Conservation (phyloP, 2,113 vertebrate genomes). For the Turnix velox region DNA sequence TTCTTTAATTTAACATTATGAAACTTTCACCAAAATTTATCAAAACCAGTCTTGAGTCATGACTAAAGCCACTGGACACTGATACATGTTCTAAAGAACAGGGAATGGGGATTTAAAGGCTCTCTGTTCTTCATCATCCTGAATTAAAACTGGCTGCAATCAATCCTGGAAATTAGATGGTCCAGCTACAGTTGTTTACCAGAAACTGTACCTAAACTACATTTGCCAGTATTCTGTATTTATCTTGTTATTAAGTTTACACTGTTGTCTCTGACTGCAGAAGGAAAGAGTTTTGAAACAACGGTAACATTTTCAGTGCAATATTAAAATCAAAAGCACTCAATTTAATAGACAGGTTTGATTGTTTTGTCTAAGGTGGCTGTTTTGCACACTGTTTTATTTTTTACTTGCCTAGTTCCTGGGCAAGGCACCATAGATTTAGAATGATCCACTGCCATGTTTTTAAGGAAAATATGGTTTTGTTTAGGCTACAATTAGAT, state of each 20-base stretch:
- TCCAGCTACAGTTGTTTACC: not conserved
- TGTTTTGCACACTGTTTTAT: not conserved
- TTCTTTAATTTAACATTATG: not conserved
- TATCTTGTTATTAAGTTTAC: not conserved
- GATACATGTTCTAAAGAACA: not conserved
- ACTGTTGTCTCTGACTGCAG: not conserved
- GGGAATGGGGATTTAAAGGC: not conserved
- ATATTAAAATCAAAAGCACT: not conserved
- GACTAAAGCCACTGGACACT: not conserved
- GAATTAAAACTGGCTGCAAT: not conserved
- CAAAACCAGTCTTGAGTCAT: not conserved
- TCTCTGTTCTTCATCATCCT: not conserved
- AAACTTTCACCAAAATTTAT: slow-evolving; percentile 5
- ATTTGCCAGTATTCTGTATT: not conserved
- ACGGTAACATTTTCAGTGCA: not conserved
- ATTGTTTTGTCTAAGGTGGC: slow-evolving; percentile 25
- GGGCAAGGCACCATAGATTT: slow-evolving; percentile 15
- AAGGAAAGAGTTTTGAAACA: not conserved
- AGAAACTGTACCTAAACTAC: not conserved
- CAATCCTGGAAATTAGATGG: slow-evolving; percentile 6
- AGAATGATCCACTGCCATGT: not conserved
- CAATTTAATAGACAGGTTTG: not conserved
- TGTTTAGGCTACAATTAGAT: slow-evolving; percentile 63
- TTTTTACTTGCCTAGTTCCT: slow-evolving; percentile 19
- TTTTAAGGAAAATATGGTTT: slow-evolving; percentile 54